Evolutionary conservation across 1,140 invertebrate genomes (phyloP), one percentile per base, ranked within the genome.

Genomic region (Sinella curviseta): DNA sequence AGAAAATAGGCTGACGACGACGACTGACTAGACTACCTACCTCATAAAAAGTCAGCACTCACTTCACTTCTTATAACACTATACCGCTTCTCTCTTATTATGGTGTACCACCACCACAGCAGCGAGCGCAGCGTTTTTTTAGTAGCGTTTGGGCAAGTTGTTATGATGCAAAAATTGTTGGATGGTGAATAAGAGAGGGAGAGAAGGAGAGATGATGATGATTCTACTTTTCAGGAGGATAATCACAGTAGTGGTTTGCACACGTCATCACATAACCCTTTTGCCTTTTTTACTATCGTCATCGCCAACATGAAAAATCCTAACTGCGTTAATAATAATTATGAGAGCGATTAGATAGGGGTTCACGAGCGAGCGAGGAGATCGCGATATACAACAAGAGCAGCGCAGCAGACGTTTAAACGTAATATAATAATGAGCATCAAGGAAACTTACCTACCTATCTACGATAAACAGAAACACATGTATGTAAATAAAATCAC

Each of bases 211-310:
- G 57, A 26, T 26, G 39, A 16, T 60, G 57, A 60, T 60, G 57
- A 60, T 60, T 17, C 57, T 60, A 26, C 57, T 60, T 26, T 26
- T 60, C 57, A 60, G 24, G 57, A 60, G 24, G 12, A 60, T 60
- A 60, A 60, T 60, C 57, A 60, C 39, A 48, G n/a, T 48, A 48
- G 57, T 60, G 57, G 57, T 60, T 60, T 60, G 57, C 57, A 60
- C 57, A 60, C 57, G 57, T 60, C 57, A 60, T 60, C 57, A 60
- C 24, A 26, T 17, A 60, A 60, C 12, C 57, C 57, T 60, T 60
- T 60, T 60, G 24, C 12, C 57, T 4, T 60, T 60, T 60, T 60
- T 60, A 60, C 57, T 60, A 4, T 26, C 57, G 24, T 60, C 57
- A 60, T 60, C 57, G 24, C 24, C 57, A 60, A 4, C 57, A 60